Evolutionary conservation across 2,113 vertebrate species (phyloP).

Genomic region (Myrmecobius fasciatus): DNA sequence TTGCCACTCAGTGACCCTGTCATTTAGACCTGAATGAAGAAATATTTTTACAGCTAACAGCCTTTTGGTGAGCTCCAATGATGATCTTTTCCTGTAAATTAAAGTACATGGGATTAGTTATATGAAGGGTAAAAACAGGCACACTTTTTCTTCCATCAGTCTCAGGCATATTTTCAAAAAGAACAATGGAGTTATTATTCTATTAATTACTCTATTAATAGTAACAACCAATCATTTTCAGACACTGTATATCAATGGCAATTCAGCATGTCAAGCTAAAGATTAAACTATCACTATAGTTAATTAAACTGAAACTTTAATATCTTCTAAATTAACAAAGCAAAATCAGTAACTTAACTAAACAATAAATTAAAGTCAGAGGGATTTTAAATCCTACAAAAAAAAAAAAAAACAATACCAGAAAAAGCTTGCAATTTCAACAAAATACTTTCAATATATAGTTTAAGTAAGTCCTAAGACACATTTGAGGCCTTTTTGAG

Average conservation of each 20-base stretch:
- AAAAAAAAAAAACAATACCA: neutral
- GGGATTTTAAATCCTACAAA: neutral
- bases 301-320: conserved; percentile 49
- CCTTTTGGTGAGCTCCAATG: neutral
- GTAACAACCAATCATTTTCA: conserved; percentile 18
- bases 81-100: conserved; percentile 52
- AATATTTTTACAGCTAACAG: conserved; percentile 40
- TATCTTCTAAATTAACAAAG: neutral
- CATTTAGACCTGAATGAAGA: conserved; percentile 43
- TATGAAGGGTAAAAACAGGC: neutral
- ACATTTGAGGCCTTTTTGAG: neutral
- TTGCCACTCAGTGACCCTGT: neutral
- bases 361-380: conserved; percentile 9
- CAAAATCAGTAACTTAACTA: conserved; percentile 4
- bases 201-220: neutral
- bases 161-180: conserved; percentile 39
- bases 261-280: conserved; percentile 25
- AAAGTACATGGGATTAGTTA: conserved; percentile 20
- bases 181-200: conserved; percentile 3
- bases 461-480: conserved; percentile 49
- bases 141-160: neutral
- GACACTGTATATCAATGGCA: conserved; percentile 11
- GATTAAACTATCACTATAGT: conserved; percentile 43
- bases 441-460: conserved; percentile 3
- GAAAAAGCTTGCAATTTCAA: conserved; percentile 23